Percentiles rank a stretch among this genome's conserved stretches.
Evolutionary conservation across 2,797 vertebrate genomes (phyloP).

Genomic region (Eospalax fontanierii): DNA sequence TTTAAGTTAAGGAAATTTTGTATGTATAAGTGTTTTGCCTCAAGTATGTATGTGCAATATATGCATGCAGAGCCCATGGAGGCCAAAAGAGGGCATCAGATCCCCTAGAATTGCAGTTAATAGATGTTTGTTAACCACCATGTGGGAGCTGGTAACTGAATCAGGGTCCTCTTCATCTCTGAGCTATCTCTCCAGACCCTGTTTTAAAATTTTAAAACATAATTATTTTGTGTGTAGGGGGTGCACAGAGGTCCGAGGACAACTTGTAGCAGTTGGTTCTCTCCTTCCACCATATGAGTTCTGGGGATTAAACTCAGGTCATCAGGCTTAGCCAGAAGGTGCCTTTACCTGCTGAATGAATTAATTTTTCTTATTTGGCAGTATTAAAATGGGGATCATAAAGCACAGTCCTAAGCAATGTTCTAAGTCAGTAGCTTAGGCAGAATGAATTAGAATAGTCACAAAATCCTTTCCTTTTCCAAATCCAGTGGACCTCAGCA

Average conservation of each 20-base stretch:
- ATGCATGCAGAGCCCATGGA: too few species aligned
- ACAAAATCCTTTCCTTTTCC: background rate
- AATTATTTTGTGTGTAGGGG: background rate
- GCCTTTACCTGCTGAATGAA: background rate
- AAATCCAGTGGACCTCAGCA: background rate
- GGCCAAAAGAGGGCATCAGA: too few species aligned
- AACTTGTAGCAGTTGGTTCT: background rate
- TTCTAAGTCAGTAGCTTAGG: background rate
- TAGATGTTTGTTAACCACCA: too few species aligned
- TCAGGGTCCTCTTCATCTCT: too few species aligned
- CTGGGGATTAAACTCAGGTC: background rate
- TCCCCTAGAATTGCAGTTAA: too few species aligned
- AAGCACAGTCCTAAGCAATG: background rate
- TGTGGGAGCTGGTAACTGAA: too few species aligned
- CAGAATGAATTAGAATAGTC: background rate
- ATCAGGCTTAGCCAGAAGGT: background rate
- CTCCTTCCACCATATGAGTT: background rate
- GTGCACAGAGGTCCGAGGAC: background rate
- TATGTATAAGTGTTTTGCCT: too few species aligned
- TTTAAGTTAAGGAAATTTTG: too few species aligned
- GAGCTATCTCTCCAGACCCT: too few species aligned
- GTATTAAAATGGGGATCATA: background rate
- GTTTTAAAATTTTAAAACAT: too few species aligned
- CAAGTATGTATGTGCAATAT: background rate
- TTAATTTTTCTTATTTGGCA: slow-evolving; percentile 33